Percentiles rank a stretch among this genome's conserved stretches.
Conservation (phyloP, 2,113 vertebrate species). For the cat (Felis catus) region DNA sequence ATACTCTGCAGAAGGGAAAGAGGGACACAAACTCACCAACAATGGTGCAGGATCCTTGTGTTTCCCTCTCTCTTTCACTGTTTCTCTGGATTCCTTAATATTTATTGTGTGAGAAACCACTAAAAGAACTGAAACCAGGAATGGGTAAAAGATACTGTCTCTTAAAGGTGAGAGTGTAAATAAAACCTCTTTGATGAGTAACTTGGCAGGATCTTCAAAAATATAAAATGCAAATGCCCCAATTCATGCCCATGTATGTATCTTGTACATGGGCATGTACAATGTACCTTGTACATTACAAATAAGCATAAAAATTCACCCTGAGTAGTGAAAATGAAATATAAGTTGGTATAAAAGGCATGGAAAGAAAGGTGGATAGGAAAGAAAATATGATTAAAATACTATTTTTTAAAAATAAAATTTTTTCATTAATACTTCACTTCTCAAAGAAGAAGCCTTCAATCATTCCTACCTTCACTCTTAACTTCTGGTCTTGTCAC, state of each 20-base stretch:
- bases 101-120: too few relatives aligned
- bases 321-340: not conserved
- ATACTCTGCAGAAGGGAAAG: not conserved
- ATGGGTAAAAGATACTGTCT: not conserved
- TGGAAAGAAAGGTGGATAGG: not conserved
- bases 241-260: not conserved
- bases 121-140: not conserved
- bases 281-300: not conserved
- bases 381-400: not conserved
- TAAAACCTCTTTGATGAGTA: not conserved
- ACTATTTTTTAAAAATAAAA: not conserved
- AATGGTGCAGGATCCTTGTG: not conserved
- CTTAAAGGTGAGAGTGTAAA: not conserved
- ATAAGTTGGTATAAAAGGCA: not conserved
- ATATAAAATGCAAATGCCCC: not conserved
- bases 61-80: not conserved
- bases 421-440: not conserved
- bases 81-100: not conserved
- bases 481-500: not conserved
- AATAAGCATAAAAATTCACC: not conserved
- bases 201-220: not conserved
- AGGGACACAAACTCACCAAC: not conserved
- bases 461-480: not conserved
- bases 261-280: too few relatives aligned
- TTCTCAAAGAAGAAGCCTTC: not conserved